Evolutionary conservation across 2,888 invertebrate species (phyloP), one percentile per base, ranked within the genome.

Genomic region (Eristalinus sepulchralis): DNA sequence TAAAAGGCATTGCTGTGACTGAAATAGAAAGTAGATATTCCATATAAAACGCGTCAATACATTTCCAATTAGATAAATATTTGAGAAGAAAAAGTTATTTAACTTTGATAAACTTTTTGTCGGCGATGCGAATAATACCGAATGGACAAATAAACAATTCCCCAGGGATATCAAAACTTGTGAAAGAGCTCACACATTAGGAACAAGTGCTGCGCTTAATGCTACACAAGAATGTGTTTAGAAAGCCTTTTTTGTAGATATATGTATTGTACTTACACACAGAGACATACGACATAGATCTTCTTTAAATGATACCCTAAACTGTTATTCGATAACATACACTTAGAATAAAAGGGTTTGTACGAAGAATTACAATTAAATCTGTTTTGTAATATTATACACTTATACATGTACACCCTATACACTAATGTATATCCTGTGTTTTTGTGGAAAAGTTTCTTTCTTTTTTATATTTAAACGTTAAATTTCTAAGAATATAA

Each of bases 1-100:
- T 93, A 94, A 91, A 94, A 94, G 70, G 89, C 89, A 89, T 91
- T 91, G 83, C 89, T 90, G 83, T 90, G 91, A 85, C 92, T 91
- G 88, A 70, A 79, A 75, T 33, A 57, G 17, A 78, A 10, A 59
- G 64, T 33, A 79, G 60, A 24, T 60, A 67, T 66, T 79, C 39
- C 22, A 57, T 66, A 71, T 70, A 71, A 63, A 33, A 79, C 9
- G n/a, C 24, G 13, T n/a, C 39, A 57, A 67, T 64, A 70, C 13
- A 57, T 64, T 11, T 72, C 36, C 33, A 55, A 55, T 73, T 36
- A 36, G 33, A 70, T 75, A 36, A 67, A 70, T 75, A 64, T 75
- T 81, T 81, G 39, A 75, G 62, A 75, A 39, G 36, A 64, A 22
- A 62, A 80, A 67, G 60, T 75, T 68, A 31, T 13, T 36, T 10